A percentile compares a stretch with the other conserved stretches of the same genome.
Conservation (phyloP, 2,888 invertebrate species). For the Brachypalpus laphriformis region DNA sequence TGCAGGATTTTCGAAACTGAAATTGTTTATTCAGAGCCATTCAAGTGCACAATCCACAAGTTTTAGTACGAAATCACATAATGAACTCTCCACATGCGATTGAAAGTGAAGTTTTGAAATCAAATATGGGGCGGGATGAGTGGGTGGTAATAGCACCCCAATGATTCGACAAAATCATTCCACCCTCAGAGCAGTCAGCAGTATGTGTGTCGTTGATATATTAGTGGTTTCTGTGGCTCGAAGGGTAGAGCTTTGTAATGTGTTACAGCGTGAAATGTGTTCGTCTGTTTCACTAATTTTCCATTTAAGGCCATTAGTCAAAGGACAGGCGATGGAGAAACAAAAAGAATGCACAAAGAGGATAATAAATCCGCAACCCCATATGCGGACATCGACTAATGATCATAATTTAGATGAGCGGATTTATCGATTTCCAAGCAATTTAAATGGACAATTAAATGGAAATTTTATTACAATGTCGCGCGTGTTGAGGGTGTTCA, state of each 20-base stretch:
- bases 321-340: neutral
- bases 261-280: slow-evolving; percentile 1
- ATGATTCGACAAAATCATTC: neutral
- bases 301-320: slow-evolving; percentile 36
- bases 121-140: neutral
- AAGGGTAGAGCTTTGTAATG: neutral
- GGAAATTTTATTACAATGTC: slow-evolving; percentile 5
- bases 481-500: neutral
- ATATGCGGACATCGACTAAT: slow-evolving; percentile 11
- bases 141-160: neutral
- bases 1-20: neutral
- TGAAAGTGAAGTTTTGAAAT: slow-evolving; percentile 19
- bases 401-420: slow-evolving; percentile 10
- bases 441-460: slow-evolving; percentile 2
- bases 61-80: slow-evolving; percentile 9
- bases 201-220: slow-evolving; percentile 1
- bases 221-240: neutral
- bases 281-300: slow-evolving; percentile 18
- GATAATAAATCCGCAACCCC: slow-evolving; percentile 19
- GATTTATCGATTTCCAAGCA: slow-evolving; percentile 30
- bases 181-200: neutral
- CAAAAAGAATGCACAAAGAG: neutral
- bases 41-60: slow-evolving; percentile 47
- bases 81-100: slow-evolving; percentile 42
- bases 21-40: slow-evolving; percentile 36